Percentiles rank a stretch among this genome's conserved stretches.
phyloP scores from a whole-genome alignment of 1,140 invertebrate genomes.

The Trypoxylus dichotomus region DNA sequence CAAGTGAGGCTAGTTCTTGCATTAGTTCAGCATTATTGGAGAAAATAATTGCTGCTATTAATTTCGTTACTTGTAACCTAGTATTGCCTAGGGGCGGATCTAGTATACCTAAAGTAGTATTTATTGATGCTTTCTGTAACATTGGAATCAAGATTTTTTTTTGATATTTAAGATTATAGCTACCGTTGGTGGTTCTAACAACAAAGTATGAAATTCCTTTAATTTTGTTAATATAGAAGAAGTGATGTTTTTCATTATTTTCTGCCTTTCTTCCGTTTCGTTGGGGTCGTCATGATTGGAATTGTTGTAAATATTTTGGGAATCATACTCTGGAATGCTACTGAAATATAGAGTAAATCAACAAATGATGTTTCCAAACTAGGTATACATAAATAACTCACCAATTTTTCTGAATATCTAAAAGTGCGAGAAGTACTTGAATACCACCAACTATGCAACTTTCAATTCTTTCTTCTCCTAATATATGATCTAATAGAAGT shows the following conservation, averaged over 20 bases:
- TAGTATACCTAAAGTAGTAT: conserved; percentile 66
- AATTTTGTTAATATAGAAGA: conserved; percentile 68
- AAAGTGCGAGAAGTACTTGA: conserved; percentile 72
- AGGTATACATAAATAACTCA: conserved; percentile 39
- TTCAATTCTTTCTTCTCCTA: conserved; percentile 68
- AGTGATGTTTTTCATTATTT: conserved; percentile 62
- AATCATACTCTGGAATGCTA: conserved; percentile 44
- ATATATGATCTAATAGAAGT: conserved; percentile 72
- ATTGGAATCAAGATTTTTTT: not conserved
- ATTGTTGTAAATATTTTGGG: conserved; percentile 41
- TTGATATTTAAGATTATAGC: conserved; percentile 36
- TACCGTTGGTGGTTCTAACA: conserved; percentile 75
- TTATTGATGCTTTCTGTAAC: conserved; percentile 61
- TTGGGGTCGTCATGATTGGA: conserved; percentile 42
- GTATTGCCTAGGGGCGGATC: conserved; percentile 76
- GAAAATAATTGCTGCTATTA: conserved; percentile 69
- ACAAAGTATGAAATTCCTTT: conserved; percentile 70
- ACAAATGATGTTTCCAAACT: not conserved
- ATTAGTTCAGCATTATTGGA: conserved; percentile 66
- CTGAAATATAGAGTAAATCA: conserved; percentile 17
- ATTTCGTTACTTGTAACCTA: conserved; percentile 72
- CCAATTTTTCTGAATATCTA: conserved; percentile 59
- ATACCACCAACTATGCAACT: conserved; percentile 79
- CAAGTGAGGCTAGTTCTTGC: conserved; percentile 53
- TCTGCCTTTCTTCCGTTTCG: conserved; percentile 35